Conservation (phyloP, 2,888 invertebrate genomes). For the Plebejus argus region DNA sequence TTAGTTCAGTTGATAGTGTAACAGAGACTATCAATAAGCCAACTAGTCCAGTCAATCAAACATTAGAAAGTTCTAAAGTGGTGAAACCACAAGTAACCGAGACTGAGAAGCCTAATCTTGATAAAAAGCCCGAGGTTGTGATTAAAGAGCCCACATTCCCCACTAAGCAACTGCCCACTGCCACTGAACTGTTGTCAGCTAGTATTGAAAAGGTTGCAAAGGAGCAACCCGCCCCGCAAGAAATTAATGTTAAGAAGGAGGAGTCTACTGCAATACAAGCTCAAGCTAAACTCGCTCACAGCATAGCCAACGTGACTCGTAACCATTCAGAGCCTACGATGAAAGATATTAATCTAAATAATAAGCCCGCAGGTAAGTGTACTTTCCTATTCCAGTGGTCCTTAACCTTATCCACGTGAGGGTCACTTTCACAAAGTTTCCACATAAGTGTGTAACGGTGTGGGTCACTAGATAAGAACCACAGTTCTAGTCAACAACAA, state of each 20-base stretch:
- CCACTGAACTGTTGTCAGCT: constrained; percentile 68
- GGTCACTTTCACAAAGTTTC: no score
- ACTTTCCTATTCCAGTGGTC: not conserved
- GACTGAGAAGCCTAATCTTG: constrained; percentile 47
- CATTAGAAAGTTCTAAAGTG: constrained; percentile 52
- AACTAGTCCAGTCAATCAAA: constrained; percentile 70
- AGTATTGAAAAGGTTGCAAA: constrained; percentile 72
- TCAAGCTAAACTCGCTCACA: constrained; percentile 72
- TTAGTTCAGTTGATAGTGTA: constrained; percentile 71
- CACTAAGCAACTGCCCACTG: constrained; percentile 55
- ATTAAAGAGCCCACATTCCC: constrained; percentile 51
- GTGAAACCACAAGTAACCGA: constrained; percentile 51
- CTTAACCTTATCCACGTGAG: no score
- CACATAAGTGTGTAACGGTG: no score
- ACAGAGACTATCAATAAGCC: constrained; percentile 63
- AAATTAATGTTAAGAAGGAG: constrained; percentile 54
- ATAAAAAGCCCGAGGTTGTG: constrained; percentile 51
- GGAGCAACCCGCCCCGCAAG: constrained; percentile 51
- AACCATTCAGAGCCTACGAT: constrained; percentile 66
- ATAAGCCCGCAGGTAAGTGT: constrained; percentile 65
- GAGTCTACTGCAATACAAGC: constrained; percentile 67
- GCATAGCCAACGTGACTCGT: constrained; percentile 66
- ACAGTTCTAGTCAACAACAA: not conserved
- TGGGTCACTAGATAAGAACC: not conserved
- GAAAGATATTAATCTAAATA: constrained; percentile 75